Base-by-base conservation (phyloP, 2,888 invertebrate genomes). In the Eristalis arbustorum region DNA sequence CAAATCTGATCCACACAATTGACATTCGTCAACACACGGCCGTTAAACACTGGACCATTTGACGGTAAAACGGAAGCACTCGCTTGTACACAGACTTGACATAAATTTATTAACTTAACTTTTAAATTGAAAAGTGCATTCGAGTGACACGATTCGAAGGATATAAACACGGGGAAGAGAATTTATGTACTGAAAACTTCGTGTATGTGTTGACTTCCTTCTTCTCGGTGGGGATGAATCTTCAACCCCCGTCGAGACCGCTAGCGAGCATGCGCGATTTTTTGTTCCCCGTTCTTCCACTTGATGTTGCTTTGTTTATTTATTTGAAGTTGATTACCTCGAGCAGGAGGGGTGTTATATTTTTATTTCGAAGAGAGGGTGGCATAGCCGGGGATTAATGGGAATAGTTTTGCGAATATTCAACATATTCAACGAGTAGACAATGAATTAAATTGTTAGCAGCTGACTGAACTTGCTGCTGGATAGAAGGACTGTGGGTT, bases 251-350 rank as follows among this genome's bases (percentile, higher is more conserved):
- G 8, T 49, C 18, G 8, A 18, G 18, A 49, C 22, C 3, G 63
- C 23, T 56, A 73, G n/a, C 34, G 28, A 34, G 73, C 73, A 73
- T 73, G 73, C 73, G 73, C 73, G 22, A 34, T 56, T 34, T 73
- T 63, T 49, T n/a, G n/a, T 40, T 25, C 37, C 25, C n/a, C 40
- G 59, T 37, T 13, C 34, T 40, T n/a, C n/a, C n/a, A n/a, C 11
- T 18, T 62, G 49, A 49, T 49, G 49, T 49, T 18, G 49, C 18
- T 49, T 18, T 49, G 49, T 49, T 49, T 49, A 49, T 49, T 49
- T 49, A 49, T 49, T 49, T 49, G 49, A 49, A 49, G 49, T 49
- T 49, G 49, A 18, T 49, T 49, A 49, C 49, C 18, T 49, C 49
- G 18, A 49, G 2, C 2, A 18, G 18, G 3, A 18, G 18, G n/a